Evolutionary conservation across 1,140 invertebrate genomes (phyloP).

Genomic region (Drosophila dunni): DNA sequence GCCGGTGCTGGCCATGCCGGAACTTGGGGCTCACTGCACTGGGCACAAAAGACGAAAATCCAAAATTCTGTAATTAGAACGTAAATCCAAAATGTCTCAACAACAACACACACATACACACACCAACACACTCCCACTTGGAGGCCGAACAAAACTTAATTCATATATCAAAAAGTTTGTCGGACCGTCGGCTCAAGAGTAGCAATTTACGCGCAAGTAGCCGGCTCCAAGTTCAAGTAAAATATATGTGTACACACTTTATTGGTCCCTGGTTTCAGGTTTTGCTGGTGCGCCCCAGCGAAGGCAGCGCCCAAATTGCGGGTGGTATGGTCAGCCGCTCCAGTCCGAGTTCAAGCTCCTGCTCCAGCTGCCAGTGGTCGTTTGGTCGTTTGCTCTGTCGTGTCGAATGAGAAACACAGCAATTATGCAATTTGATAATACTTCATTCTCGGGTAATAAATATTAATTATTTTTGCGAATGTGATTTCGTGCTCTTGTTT

Average conservation of each 20-base stretch:
- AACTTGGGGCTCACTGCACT: conserved; percentile 34
- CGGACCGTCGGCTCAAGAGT: conserved; percentile 64
- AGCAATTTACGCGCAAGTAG: conserved; percentile 81
- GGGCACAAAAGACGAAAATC: conserved; percentile 72
- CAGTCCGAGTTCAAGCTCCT: background rate
- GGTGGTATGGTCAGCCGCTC: conserved; percentile 40
- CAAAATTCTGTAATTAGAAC: conserved; percentile 83
- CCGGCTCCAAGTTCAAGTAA: conserved; percentile 48
- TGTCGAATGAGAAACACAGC: conserved; percentile 82
- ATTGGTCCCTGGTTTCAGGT: conserved; percentile 45
- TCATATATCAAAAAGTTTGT: conserved; percentile 82
- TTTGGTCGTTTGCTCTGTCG: conserved; percentile 57
- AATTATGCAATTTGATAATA: conserved; percentile 83
- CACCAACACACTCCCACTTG: conserved; percentile 8
- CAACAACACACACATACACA: conserved; percentile 56
- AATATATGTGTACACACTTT: conserved; percentile 54
- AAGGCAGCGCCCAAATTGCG: conserved; percentile 4
- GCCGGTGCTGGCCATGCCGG: conserved; percentile 15
- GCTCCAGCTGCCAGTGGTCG: conserved; percentile 5
- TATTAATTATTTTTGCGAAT: conserved; percentile 83
- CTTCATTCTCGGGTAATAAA: conserved; percentile 82
- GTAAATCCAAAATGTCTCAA: conserved; percentile 82
- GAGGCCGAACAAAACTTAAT: conserved; percentile 67
- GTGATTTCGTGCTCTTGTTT: conserved; percentile 64
- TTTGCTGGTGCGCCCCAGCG: background rate